Conservation (phyloP, 2,888 invertebrate genomes). For the Fragum whitleyi region DNA sequence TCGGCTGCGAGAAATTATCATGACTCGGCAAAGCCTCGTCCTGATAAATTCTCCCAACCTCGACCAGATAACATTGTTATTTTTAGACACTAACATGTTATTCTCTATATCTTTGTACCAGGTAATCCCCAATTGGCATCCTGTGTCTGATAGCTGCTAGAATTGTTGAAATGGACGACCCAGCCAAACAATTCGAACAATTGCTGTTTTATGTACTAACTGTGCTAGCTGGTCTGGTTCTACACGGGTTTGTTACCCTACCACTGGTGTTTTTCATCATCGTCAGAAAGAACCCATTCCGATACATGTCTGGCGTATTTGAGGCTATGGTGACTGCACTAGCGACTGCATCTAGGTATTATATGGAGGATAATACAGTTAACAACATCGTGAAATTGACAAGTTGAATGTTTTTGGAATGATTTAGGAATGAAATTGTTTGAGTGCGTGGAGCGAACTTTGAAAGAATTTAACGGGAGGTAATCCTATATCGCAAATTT, state of each 20-base stretch:
- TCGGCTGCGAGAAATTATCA: too few species aligned
- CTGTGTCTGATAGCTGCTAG: conserved; percentile 89
- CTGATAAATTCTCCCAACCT: too few species aligned
- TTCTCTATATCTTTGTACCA: conserved; percentile 43
- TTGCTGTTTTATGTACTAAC: conserved; percentile 89
- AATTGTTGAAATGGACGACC: conserved; percentile 90
- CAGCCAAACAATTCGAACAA: conserved; percentile 87
- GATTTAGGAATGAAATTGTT: too few species aligned
- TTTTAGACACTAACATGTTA: too few species aligned
- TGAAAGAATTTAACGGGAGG: too few species aligned
- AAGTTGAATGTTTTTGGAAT: too few species aligned
- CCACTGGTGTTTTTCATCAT: conserved; percentile 93
- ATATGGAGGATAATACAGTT: too few species aligned
- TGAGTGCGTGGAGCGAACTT: too few species aligned
- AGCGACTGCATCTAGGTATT: conserved; percentile 95
- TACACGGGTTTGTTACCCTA: conserved; percentile 94
- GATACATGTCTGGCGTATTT: conserved; percentile 93
- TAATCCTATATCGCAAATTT: too few species aligned
- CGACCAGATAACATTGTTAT: too few species aligned
- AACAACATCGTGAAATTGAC: too few species aligned
- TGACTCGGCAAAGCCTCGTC: too few species aligned
- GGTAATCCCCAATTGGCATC: conserved; percentile 82
- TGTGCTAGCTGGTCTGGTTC: conserved; percentile 91
- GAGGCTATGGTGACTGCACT: conserved; percentile 94
- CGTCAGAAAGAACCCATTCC: conserved; percentile 93